Conservation (phyloP, 2,888 invertebrate species). For the Nipponacmea schrenckii region DNA sequence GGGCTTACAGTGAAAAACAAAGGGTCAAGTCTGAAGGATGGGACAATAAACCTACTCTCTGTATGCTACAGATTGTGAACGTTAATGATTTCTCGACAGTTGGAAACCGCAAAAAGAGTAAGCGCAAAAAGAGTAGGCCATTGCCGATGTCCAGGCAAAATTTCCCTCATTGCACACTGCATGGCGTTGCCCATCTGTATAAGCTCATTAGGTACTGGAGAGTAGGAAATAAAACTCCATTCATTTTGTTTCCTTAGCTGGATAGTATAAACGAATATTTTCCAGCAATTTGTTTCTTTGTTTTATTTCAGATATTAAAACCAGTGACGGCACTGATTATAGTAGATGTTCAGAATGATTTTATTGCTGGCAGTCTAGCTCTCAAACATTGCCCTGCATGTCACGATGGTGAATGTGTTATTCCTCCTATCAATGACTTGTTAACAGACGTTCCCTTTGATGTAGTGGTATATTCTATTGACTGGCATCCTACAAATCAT, state of each 20-base stretch:
- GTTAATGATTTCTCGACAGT: no score
- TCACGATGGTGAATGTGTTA: constrained; percentile 74
- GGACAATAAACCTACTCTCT: not conserved
- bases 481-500: constrained; percentile 97
- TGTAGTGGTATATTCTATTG: constrained; percentile 90
- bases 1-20: no score
- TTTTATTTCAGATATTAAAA: constrained; percentile 47
- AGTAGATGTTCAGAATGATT: constrained; percentile 98
- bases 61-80: not conserved
- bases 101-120: no score
- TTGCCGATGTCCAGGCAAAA: no score
- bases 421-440: constrained; percentile 88
- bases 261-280: no score
- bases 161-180: no score
- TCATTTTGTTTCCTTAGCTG: no score
- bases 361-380: constrained; percentile 92
- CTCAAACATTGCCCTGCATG: constrained; percentile 92
- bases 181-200: no score
- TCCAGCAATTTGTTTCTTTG: no score
- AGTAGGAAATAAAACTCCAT: no score
- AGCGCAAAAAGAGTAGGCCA: no score
- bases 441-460: constrained; percentile 74
- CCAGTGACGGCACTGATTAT: constrained; percentile 80
- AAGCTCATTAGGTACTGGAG: no score
- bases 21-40: not conserved